phyloP scores from a whole-genome alignment of 2,888 invertebrate genomes.

The Amblyjoppa fuscipennis region DNA sequence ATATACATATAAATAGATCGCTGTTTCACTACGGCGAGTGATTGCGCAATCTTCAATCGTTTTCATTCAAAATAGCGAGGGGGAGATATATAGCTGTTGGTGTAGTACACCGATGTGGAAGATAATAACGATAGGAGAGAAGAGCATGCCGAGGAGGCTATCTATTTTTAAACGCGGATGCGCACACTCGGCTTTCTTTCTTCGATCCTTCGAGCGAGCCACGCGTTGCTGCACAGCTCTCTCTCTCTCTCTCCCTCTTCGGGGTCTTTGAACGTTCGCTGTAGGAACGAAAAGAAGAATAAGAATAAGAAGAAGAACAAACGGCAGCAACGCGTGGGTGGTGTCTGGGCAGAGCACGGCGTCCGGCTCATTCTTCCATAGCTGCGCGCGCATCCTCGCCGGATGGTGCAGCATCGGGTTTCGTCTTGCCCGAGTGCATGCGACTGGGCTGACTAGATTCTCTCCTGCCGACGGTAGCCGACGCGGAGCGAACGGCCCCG shows the following conservation, averaged over 20 bases:
- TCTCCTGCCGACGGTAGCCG: slow-evolving; percentile 37
- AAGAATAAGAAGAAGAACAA: slow-evolving; percentile 20
- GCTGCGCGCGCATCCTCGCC: slow-evolving; percentile 44
- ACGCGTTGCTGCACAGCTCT: slow-evolving; percentile 30
- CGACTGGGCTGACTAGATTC: slow-evolving; percentile 68
- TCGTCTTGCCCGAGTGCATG: slow-evolving; percentile 67
- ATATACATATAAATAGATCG: not conserved
- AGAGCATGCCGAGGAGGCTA: not conserved
- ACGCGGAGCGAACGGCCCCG: slow-evolving; percentile 58
- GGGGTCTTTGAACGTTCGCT: slow-evolving; percentile 67
- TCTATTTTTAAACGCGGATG: slow-evolving; percentile 63
- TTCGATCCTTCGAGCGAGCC: slow-evolving; percentile 57
- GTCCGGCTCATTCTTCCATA: slow-evolving; percentile 53
- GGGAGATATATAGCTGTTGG: not conserved
- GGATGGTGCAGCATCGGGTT: slow-evolving; percentile 66
- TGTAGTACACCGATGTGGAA: slow-evolving; percentile 15
- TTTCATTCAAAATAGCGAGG: slow-evolving; percentile 10
- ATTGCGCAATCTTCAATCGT: slow-evolving; percentile 17
- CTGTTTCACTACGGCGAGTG: not conserved
- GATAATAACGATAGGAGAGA: slow-evolving; percentile 19
- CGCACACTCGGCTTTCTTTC: slow-evolving; percentile 44
- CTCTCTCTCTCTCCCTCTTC: not conserved
- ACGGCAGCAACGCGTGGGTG: slow-evolving; percentile 52
- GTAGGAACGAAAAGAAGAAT: slow-evolving; percentile 6
- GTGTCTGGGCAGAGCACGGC: slow-evolving; percentile 46